Percentiles rank a stretch among this genome's conserved stretches.
phyloP scores from a whole-genome alignment of 2,888 invertebrate genomes.

The Girardia tigrina region DNA sequence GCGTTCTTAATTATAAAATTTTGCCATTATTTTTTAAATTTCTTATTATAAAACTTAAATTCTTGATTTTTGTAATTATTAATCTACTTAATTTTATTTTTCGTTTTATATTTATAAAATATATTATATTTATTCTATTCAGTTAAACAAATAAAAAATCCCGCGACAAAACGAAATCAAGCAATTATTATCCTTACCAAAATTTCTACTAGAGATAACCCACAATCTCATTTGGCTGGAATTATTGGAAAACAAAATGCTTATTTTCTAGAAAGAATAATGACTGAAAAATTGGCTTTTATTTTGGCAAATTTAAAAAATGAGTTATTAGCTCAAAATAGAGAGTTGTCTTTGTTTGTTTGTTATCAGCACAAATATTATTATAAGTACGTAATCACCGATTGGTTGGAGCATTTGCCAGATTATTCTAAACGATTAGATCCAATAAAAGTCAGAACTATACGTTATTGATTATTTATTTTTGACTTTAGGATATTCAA shows the following conservation, averaged over 20 bases:
- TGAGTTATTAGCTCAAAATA: background rate
- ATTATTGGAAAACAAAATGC: conserved; percentile 25
- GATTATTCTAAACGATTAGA: conserved; percentile 25
- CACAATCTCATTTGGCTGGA: background rate
- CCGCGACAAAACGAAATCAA: background rate
- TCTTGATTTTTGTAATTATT: background rate
- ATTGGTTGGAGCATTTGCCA: conserved; percentile 32
- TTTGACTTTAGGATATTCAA: background rate
- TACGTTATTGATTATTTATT: background rate
- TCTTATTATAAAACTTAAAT: too few species aligned
- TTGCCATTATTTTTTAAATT: too few species aligned
- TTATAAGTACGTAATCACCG: conserved; percentile 23
- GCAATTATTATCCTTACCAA: background rate
- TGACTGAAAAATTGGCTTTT: conserved; percentile 25
- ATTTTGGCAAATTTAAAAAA: conserved; percentile 5
- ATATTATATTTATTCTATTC: background rate
- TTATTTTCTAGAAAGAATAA: conserved; percentile 25
- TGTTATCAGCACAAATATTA: conserved; percentile 25
- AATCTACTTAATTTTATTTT: background rate
- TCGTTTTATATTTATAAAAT: background rate
- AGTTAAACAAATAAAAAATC: background rate
- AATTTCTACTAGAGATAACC: conserved; percentile 6
- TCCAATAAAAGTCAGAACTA: background rate
- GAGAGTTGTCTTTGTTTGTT: background rate
- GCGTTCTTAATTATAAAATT: too few species aligned